Conservation (phyloP, 1,140 invertebrate genomes). For the Halesus radiatus region DNA sequence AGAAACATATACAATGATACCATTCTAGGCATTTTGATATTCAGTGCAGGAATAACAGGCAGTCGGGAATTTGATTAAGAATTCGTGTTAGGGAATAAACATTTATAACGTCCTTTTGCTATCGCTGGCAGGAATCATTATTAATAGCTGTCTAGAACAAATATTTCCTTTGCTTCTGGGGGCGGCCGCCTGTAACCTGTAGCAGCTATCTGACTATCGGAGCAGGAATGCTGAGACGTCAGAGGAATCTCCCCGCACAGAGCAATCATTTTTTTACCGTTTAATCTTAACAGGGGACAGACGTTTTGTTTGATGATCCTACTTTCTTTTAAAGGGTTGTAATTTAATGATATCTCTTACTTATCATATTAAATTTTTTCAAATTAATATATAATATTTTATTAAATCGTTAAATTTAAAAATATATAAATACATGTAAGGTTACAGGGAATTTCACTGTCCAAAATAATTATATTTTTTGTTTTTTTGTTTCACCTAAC, state of each 20-base stretch:
- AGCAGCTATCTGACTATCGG: neutral
- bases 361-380: too few species aligned
- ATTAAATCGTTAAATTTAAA: too few species aligned
- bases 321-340: too few species aligned
- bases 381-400: too few species aligned
- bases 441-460: too few species aligned
- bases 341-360: too few species aligned
- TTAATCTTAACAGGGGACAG: neutral
- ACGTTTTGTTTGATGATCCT: neutral
- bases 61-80: conserved; percentile 40
- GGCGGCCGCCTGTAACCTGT: neutral
- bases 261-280: conserved; percentile 20
- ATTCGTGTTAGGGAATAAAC: conserved; percentile 45
- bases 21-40: too few species aligned
- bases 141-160: conserved; percentile 50
- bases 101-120: conserved; percentile 44
- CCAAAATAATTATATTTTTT: too few species aligned
- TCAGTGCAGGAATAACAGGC: neutral
- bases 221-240: conserved; percentile 9
- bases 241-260: conserved; percentile 5
- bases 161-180: conserved; percentile 37
- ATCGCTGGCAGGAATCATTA: conserved; percentile 35
- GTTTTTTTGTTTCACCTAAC: too few species aligned
- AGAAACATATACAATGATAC: too few species aligned
- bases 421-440: too few species aligned